phyloP scores from a whole-genome alignment of 2,113 vertebrate species.

The Sarotherodon lohbergeri region DNA sequence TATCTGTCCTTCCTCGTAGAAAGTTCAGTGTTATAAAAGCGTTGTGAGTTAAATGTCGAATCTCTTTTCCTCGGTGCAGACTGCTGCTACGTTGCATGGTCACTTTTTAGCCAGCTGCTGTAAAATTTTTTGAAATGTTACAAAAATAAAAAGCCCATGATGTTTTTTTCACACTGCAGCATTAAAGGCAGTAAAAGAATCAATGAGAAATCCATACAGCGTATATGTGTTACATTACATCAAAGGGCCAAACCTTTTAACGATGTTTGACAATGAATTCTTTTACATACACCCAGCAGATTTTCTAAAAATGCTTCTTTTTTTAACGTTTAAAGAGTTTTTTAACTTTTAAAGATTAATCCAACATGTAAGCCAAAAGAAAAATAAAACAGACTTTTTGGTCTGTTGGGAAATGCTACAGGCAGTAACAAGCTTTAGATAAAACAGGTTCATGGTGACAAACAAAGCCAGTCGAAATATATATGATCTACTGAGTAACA shows the following conservation, averaged over 20 bases:
- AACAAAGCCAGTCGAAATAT: not conserved
- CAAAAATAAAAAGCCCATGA: slow-evolving; percentile 10
- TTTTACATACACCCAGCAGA: not conserved
- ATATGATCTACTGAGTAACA: not conserved
- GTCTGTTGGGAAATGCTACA: not conserved
- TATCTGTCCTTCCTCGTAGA: not conserved
- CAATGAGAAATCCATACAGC: not conserved
- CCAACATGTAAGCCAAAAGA: not conserved
- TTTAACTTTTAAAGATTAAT: not conserved
- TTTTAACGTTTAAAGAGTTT: not conserved
- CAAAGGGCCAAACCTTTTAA: not conserved
- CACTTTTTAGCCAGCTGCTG: not conserved
- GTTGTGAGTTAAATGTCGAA: not conserved
- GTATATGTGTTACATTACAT: not conserved
- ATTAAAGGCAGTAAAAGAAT: not conserved
- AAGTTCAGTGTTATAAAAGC: not conserved
- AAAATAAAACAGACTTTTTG: not conserved
- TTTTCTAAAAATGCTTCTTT: not conserved
- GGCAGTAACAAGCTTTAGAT: not conserved
- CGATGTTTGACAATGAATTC: not conserved
- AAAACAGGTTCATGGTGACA: not conserved
- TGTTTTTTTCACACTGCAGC: not conserved
- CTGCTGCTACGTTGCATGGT: not conserved
- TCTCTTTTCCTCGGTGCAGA: not conserved
- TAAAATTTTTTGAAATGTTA: slow-evolving; percentile 8